These are phyloP conservation scores for Caradrina clavipalpis DNA, from an alignment of 2,888 invertebrate species.

Conservation along the genomic window DNA sequence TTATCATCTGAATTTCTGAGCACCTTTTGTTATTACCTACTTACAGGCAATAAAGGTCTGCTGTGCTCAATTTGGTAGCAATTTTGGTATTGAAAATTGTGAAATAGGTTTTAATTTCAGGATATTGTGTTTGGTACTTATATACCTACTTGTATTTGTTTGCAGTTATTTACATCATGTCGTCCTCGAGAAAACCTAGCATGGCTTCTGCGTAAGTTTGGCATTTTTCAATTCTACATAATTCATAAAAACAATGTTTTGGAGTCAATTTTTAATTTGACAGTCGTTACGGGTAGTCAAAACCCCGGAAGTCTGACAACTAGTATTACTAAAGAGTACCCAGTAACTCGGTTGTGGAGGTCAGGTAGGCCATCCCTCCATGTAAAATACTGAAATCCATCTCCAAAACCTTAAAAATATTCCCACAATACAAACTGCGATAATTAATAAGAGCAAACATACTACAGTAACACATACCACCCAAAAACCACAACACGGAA, in stretches of 20 bases:
- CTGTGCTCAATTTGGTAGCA: slow-evolving; percentile 28
- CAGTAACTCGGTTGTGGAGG: too few species aligned
- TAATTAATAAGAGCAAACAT: neutral
- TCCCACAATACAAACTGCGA: neutral
- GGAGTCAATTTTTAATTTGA: too few species aligned
- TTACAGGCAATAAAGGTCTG: slow-evolving; percentile 30
- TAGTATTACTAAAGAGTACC: too few species aligned
- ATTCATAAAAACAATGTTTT: too few species aligned
- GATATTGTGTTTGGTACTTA: slow-evolving; percentile 14
- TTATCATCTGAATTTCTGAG: slow-evolving; percentile 43
- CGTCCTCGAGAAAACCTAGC: slow-evolving; percentile 26
- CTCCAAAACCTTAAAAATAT: neutral
- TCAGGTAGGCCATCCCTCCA: too few species aligned
- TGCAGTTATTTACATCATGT: slow-evolving; percentile 49
- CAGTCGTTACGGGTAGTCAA: too few species aligned
- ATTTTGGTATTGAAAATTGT: slow-evolving; percentile 43
- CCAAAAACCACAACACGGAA: slow-evolving; percentile 21
- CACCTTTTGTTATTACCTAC: slow-evolving; percentile 59
- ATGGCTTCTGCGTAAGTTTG: slow-evolving; percentile 49
- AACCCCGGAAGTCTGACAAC: too few species aligned
- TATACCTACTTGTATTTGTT: slow-evolving; percentile 23
- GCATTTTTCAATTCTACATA: neutral
- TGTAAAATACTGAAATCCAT: too few species aligned
- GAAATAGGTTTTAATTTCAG: slow-evolving; percentile 38
- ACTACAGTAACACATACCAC: slow-evolving; percentile 13